These are phyloP conservation scores for Physocephala rufipes DNA, from an alignment of 2,888 invertebrate genomes.

Conservation along the genomic window DNA sequence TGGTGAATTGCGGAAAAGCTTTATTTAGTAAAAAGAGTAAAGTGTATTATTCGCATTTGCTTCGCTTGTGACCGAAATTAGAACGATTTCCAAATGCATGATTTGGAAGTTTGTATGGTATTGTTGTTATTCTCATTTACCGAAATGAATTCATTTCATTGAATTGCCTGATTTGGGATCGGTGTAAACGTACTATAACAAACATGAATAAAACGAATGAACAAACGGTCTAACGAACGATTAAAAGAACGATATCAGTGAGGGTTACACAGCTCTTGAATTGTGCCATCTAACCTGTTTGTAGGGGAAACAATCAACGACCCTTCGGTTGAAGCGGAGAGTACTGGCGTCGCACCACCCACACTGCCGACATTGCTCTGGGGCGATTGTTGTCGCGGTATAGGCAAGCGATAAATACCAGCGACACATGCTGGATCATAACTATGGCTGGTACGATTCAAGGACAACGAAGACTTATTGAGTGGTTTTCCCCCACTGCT, in stretches of 20 bases:
- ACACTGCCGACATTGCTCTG: slow-evolving; percentile 38
- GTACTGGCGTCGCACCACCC: slow-evolving; percentile 18
- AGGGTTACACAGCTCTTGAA: slow-evolving; percentile 40
- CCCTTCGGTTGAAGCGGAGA: slow-evolving; percentile 38
- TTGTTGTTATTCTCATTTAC: too few species aligned
- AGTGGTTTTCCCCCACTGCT: not conserved
- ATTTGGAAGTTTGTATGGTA: too few species aligned
- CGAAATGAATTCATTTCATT: too few species aligned
- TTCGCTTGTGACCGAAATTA: too few species aligned
- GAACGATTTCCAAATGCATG: too few species aligned
- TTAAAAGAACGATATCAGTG: slow-evolving; percentile 35
- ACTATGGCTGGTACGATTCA: slow-evolving; percentile 51
- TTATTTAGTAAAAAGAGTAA: too few species aligned
- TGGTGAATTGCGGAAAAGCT: too few species aligned
- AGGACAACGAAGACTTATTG: slow-evolving; percentile 4
- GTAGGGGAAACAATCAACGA: slow-evolving; percentile 23
- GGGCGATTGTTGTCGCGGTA: slow-evolving; percentile 47
- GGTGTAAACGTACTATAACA: too few species aligned
- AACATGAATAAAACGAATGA: slow-evolving; percentile 24
- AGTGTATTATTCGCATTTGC: too few species aligned
- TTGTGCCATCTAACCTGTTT: slow-evolving; percentile 43
- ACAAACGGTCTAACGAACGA: slow-evolving; percentile 29
- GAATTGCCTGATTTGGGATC: too few species aligned
- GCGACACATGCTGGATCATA: slow-evolving; percentile 56
- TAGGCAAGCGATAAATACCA: slow-evolving; percentile 53